A percentile compares a stretch with the other conserved stretches of the same genome.
These are phyloP conservation scores for Hormiphora californensis DNA, from an alignment of 37 sponge, comb jelly and placozoan species.

Conservation along the genomic window DNA sequence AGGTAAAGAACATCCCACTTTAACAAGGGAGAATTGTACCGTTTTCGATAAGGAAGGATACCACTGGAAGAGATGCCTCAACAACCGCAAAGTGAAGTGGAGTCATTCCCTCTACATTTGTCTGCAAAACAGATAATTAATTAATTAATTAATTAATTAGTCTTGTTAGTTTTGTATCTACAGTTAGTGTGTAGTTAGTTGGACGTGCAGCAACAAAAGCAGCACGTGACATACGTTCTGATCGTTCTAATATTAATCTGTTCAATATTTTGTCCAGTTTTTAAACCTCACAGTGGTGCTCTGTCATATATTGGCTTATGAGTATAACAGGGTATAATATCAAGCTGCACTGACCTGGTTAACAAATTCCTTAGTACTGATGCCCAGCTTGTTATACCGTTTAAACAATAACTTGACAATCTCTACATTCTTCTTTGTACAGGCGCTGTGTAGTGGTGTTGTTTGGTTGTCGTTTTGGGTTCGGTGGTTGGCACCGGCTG, in stretches of 20 bases:
- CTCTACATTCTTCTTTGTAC: conserved; percentile 58
- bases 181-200: no score
- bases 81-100: conserved; percentile 74
- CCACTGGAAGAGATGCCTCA: not conserved
- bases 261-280: no score
- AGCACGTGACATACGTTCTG: conserved; percentile 27
- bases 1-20: not conserved
- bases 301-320: no score
- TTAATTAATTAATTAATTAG: not conserved
- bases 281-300: no score
- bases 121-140: not conserved
- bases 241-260: no score
- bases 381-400: not conserved
- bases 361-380: not conserved
- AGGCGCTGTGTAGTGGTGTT: conserved; percentile 75
- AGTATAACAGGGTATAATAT: no score
- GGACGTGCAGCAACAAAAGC: no score
- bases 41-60: not conserved
- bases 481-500: not conserved
- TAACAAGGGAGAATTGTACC: not conserved
- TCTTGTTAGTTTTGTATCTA: not conserved
- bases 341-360: conserved; percentile 12
- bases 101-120: conserved; percentile 55
- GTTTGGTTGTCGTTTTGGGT: conserved; percentile 32
- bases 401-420: conserved; percentile 62